These are phyloP conservation scores for Mycetomoellerius zeteki DNA, from an alignment of 1,140 invertebrate genomes.

Conservation along the genomic window DNA sequence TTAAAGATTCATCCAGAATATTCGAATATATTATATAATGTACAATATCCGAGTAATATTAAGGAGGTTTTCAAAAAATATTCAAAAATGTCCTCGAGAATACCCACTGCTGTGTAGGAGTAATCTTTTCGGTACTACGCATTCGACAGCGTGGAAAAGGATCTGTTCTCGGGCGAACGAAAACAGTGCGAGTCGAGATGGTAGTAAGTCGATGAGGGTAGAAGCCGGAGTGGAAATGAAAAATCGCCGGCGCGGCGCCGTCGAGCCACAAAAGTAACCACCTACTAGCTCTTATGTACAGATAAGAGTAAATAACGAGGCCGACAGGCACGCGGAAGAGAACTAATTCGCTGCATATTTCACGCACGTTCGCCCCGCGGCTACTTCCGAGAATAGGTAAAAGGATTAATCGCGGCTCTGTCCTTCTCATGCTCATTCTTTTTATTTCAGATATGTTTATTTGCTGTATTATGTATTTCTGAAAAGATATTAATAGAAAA, in stretches of 20 bases:
- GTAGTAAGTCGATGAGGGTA: constrained; percentile 40
- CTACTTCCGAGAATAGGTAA: constrained; percentile 68
- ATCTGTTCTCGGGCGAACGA: constrained; percentile 18
- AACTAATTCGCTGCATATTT: constrained; percentile 79
- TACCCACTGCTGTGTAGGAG: not conserved
- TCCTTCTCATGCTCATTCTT: constrained; percentile 2
- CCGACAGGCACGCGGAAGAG: constrained; percentile 73
- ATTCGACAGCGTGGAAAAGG: constrained; percentile 22
- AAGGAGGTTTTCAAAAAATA: not conserved
- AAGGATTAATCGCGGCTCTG: constrained; percentile 68
- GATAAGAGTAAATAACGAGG: constrained; percentile 80
- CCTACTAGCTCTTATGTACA: constrained; percentile 62
- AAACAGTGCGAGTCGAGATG: not conserved
- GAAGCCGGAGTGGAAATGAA: constrained; percentile 70
- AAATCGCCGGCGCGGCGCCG: constrained; percentile 67
- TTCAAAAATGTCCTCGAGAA: not conserved
- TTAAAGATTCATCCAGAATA: not conserved
- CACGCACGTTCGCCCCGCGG: constrained; percentile 70
- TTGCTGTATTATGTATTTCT: constrained; percentile 26
- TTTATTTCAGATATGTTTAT: constrained; percentile 31
- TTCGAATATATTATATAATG: not conserved
- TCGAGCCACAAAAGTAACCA: constrained; percentile 73
- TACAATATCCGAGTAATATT: not conserved
- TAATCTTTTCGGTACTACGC: not conserved
- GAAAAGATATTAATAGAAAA: not conserved